Evolutionary conservation across 1,140 invertebrate genomes (phyloP), one percentile per base, ranked within the genome.

Genomic region (Trachelipus rathkii): DNA sequence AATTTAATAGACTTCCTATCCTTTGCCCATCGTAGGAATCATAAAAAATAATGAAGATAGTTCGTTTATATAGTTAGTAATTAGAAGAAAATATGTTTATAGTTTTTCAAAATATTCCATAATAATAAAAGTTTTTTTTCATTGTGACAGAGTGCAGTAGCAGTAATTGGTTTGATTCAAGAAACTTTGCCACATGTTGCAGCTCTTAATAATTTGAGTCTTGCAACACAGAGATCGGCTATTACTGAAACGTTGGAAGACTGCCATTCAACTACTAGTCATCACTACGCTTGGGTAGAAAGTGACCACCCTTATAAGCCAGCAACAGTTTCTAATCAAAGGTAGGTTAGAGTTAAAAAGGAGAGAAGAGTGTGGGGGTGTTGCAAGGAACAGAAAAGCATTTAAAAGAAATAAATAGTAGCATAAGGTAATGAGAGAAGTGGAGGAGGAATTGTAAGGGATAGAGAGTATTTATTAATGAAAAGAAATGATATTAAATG

Each of bases 301-400:
- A 97, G 95, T 85, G 94, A 96, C 46, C 97, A 99, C 88, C 97
- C 96, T 0, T 99, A 99, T 85, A 95, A 95, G 86, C 91, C 93
- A 53, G 92, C 95, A 5, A 90, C 91, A 71, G 92, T 97, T 13
- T 91, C 90, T 50, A 93, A 93, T 86, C 96, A 95, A 85, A 89
- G 89, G 92, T 92, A 83, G 82, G 81, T 76, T 13, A 23, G 10
- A 15, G 45, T 11, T 24, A 21, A 46, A n/a, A n/a, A 46, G 1
- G 19, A 44, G 50, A 21, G 44, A 24, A 5, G 71, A 3, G 10
- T 23, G 3, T 70, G 15, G 19, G 15, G 4, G 10, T 11, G 68
- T 21, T 11, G 68, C 11, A 24, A 21, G 10, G 24, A 10, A 70
- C 4, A 70, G 68, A 21, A 70, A 5, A 24, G 2, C 24, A 10